phyloP scores from a whole-genome alignment of 1,140 invertebrate species.

The Heliconius eleuchia region DNA sequence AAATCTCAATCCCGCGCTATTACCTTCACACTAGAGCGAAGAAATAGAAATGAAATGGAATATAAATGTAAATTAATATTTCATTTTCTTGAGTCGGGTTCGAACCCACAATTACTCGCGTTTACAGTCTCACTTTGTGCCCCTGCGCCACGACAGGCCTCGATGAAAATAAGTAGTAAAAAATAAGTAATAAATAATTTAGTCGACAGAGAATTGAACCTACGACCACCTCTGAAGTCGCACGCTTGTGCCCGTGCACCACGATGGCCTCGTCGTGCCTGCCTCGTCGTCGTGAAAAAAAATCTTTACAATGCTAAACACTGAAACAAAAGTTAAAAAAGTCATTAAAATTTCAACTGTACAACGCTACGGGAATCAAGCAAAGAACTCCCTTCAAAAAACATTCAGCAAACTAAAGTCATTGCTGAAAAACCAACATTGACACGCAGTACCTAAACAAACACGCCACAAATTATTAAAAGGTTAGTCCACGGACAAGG shows the following conservation, averaged over 20 bases:
- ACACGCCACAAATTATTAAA: constrained; percentile 15
- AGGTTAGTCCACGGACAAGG: neutral
- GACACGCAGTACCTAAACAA: constrained; percentile 18
- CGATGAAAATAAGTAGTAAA: too few species aligned
- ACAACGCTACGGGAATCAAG: neutral
- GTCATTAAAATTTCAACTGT: neutral
- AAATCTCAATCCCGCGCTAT: too few species aligned
- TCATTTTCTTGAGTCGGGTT: neutral
- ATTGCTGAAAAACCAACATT: constrained; percentile 26
- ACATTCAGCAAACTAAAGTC: constrained; percentile 1
- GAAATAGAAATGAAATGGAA: neutral
- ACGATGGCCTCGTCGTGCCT: too few species aligned
- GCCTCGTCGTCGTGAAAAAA: too few species aligned
- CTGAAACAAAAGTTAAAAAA: constrained; percentile 3
- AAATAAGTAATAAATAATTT: neutral
- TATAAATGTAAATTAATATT: neutral
- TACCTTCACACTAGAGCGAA: too few species aligned
- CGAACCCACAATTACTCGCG: too few species aligned
- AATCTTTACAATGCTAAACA: neutral
- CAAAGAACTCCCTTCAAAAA: neutral
- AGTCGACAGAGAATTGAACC: too few species aligned
- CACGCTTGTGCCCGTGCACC: too few species aligned
- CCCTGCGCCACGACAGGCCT: too few species aligned
- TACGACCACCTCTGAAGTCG: too few species aligned
- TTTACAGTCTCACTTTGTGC: too few species aligned